Conservation (phyloP, 1,140 invertebrate genomes). For the Ceratina calcarata region DNA sequence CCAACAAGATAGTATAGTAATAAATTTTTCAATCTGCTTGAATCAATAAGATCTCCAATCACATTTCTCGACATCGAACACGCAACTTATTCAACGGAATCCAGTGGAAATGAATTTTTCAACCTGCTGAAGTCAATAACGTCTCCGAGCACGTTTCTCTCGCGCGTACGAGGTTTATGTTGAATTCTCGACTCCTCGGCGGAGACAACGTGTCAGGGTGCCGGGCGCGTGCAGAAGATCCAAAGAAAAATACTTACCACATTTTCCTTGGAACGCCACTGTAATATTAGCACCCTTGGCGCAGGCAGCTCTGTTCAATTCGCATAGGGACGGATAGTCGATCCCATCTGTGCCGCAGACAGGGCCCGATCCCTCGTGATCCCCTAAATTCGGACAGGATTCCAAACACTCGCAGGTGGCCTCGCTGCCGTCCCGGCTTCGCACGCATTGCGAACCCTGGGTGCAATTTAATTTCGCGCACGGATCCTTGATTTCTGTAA, state of each 20-base stretch:
- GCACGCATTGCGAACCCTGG: slow-evolving; percentile 88
- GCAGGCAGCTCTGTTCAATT: slow-evolving; percentile 90
- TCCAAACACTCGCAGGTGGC: slow-evolving; percentile 88
- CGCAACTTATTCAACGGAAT: neutral
- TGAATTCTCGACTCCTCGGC: neutral
- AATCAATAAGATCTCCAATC: too few relatives aligned
- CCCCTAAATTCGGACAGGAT: slow-evolving; percentile 89
- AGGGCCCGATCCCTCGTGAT: slow-evolving; percentile 87
- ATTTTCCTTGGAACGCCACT: slow-evolving; percentile 93
- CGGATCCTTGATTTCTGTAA: slow-evolving; percentile 89
- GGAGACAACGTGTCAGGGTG: neutral
- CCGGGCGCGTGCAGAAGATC: neutral
- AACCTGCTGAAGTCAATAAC: neutral
- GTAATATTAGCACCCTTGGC: slow-evolving; percentile 87
- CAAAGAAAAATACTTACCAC: slow-evolving; percentile 85
- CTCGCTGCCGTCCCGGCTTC: slow-evolving; percentile 87
- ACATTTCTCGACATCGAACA: neutral
- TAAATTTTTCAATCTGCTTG: too few relatives aligned
- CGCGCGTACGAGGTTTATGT: neutral
- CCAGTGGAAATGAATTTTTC: neutral
- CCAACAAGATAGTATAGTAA: too few relatives aligned
- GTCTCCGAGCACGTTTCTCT: neutral
- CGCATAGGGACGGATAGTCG: slow-evolving; percentile 90
- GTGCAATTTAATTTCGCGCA: slow-evolving; percentile 88
- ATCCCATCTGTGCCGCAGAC: slow-evolving; percentile 88